Conservation (phyloP, 2,797 vertebrate species). For the Galagoides demidoff region DNA sequence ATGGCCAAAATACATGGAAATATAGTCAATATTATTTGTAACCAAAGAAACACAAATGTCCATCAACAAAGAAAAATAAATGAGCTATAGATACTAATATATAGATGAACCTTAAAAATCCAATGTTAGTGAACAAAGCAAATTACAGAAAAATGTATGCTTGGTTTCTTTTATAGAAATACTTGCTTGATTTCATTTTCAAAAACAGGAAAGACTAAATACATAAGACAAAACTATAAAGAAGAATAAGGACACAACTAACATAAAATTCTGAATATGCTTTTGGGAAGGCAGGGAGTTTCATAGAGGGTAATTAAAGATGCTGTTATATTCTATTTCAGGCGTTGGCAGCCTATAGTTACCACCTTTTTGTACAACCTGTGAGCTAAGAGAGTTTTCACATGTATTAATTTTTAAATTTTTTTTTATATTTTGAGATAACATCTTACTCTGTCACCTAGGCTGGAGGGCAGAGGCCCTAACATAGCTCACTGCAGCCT, state of each 20-base stretch:
- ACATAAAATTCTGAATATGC: not conserved
- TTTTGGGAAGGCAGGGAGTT: not conserved
- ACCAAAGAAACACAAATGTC: not conserved
- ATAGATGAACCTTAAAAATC: not conserved
- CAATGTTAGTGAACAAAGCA: not conserved
- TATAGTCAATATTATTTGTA: not conserved
- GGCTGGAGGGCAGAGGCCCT: not conserved
- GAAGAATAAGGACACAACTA: not conserved
- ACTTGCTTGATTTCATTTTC: not conserved
- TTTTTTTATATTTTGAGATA: not conserved
- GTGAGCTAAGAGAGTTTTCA: not conserved
- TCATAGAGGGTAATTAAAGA: not conserved
- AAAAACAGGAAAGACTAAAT: slow-evolving; percentile 13
- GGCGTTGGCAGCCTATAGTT: not conserved
- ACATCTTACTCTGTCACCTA: not conserved
- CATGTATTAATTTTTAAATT: not conserved
- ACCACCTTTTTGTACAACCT: not conserved
- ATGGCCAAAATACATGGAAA: not conserved
- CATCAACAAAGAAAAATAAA: not conserved
- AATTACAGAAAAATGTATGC: not conserved
- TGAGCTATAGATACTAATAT: not conserved
- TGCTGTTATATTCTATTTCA: not conserved
- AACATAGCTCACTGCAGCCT: not conserved
- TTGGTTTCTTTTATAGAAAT: not conserved
- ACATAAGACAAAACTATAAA: not conserved